Evolutionary conservation across 2,113 vertebrate genomes (phyloP).

Genomic region (Pomatostomus ruficeps): DNA sequence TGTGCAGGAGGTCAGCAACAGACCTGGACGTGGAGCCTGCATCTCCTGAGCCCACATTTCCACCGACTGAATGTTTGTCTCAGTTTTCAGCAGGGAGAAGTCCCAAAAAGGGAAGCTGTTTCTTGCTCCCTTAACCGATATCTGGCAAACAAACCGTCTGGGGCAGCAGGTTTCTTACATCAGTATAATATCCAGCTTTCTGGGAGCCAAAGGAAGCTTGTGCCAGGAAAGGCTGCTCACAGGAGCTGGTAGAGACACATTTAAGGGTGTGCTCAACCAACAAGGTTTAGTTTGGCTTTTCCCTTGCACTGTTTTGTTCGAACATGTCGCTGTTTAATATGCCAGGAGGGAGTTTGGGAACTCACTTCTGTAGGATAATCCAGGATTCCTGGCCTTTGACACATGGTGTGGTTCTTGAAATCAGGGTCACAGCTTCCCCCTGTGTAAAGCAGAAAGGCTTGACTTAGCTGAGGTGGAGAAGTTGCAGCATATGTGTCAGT

Average conservation of each 20-base stretch:
- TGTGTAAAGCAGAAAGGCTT: neutral
- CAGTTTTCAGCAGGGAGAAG: neutral
- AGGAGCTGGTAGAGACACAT: neutral
- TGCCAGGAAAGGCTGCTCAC: neutral
- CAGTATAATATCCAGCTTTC: neutral
- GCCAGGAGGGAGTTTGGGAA: neutral
- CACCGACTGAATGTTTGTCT: neutral
- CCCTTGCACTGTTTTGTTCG: neutral
- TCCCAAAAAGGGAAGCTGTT: neutral
- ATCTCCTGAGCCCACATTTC: neutral
- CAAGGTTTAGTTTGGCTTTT: neutral
- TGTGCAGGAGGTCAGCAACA: neutral
- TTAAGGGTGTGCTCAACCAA: neutral
- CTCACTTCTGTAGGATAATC: neutral
- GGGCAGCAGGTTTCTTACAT: neutral
- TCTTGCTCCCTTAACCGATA: neutral
- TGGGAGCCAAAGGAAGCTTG: neutral
- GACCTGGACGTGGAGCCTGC: fast-evolving
- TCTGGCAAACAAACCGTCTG: neutral
- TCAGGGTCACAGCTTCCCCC: neutral
- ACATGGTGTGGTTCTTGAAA: neutral
- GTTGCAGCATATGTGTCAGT: neutral
- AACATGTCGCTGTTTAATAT: neutral
- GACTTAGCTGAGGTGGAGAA: neutral
- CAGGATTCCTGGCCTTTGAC: neutral